Percentiles rank a stretch among this genome's conserved stretches.
Evolutionary conservation across 2,113 vertebrate species (phyloP).

Genomic region (Pogona vitticeps): DNA sequence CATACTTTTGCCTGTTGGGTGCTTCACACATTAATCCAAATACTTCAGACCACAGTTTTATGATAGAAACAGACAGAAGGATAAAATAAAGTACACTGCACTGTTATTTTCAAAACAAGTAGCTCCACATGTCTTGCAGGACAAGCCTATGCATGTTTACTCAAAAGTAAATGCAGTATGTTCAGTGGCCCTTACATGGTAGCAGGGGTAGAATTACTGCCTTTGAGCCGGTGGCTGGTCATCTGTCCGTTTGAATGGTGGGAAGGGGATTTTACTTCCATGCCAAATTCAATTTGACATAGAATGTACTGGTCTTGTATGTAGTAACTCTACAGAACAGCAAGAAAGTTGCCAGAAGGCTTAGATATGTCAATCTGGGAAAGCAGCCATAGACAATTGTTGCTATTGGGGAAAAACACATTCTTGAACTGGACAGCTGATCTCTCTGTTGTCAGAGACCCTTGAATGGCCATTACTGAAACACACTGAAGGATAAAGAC

Average conservation of each 20-base stretch:
- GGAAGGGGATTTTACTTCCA: not conserved
- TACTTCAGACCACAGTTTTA: not conserved
- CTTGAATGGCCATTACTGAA: constrained; percentile 35
- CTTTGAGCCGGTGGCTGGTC: not conserved
- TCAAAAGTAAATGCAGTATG: not conserved
- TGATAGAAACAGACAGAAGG: too few relatives aligned
- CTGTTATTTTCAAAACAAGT: not conserved
- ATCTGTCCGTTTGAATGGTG: not conserved
- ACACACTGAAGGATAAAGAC: constrained; percentile 29
- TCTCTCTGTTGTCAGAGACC: constrained; percentile 33
- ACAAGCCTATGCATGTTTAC: not conserved
- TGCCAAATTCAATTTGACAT: not conserved
- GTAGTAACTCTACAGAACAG: not conserved
- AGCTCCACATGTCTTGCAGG: not conserved
- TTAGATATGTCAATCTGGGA: constrained; percentile 27
- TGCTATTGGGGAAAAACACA: constrained; percentile 41
- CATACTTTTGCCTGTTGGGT: too few relatives aligned
- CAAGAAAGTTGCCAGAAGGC: constrained; percentile 15
- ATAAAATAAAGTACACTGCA: not conserved
- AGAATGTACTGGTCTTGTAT: not conserved
- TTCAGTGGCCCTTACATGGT: not conserved
- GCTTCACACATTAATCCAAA: not conserved
- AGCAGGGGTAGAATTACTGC: not conserved
- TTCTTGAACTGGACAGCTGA: constrained; percentile 21
- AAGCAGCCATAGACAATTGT: not conserved